Conservation (phyloP, 2,888 invertebrate species). For the Seira musarum region DNA sequence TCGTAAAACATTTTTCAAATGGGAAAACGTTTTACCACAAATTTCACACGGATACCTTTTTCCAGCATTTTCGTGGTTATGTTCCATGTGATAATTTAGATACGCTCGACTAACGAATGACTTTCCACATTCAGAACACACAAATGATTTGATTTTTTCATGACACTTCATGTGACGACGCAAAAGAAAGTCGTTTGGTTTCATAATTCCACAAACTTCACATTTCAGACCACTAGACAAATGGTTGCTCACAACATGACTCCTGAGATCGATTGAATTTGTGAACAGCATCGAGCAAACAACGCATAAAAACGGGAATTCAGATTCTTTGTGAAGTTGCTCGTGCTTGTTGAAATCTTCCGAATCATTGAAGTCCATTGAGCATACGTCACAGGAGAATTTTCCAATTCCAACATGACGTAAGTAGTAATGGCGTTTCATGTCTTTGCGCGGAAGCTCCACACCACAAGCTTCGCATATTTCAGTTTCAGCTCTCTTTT, state of each 20-base stretch:
- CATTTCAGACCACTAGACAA: constrained; percentile 32
- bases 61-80: constrained; percentile 22
- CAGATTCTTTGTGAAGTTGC: constrained; percentile 6
- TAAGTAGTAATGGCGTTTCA: constrained; percentile 25
- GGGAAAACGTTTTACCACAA: constrained; percentile 20
- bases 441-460: neutral
- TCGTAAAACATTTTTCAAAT: constrained; percentile 11
- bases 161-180: constrained; percentile 35
- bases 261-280: constrained; percentile 31
- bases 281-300: constrained; percentile 11
- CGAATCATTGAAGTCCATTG: constrained; percentile 26
- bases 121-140: constrained; percentile 24
- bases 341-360: constrained; percentile 18
- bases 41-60: constrained; percentile 28
- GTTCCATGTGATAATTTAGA: constrained; percentile 5
- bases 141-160: constrained; percentile 8
- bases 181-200: constrained; percentile 29
- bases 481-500: constrained; percentile 10
- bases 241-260: constrained; percentile 27
- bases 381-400: constrained; percentile 26
- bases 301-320: constrained; percentile 32
- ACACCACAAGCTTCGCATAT: constrained; percentile 26
- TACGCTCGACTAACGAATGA: neutral
- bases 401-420: constrained; percentile 28
- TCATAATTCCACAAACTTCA: constrained; percentile 33